Evolutionary conservation across 2,113 vertebrate species (phyloP).

Genomic region (Lipotes vexillifer): DNA sequence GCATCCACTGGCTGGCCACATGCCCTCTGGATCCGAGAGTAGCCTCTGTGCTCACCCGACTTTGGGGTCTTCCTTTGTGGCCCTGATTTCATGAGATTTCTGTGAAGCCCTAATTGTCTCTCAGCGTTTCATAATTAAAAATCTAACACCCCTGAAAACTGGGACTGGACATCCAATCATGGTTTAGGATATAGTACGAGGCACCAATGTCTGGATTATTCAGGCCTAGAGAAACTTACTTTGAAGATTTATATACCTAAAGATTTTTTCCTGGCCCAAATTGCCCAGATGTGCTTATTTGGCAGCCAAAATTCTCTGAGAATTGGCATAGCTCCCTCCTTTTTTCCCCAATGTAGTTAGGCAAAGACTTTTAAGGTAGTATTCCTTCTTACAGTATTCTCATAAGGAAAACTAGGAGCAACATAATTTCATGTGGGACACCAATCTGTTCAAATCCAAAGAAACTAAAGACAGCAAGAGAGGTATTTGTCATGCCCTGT

Average conservation of each 20-base stretch:
- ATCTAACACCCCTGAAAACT: conserved; percentile 18
- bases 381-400: background rate
- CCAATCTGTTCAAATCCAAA: background rate
- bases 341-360: background rate
- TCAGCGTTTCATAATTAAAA: conserved; percentile 2
- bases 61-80: conserved; percentile 15
- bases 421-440: background rate
- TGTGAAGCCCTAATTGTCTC: background rate
- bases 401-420: background rate
- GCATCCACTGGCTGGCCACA: background rate
- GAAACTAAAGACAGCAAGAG: background rate
- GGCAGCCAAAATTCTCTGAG: conserved; percentile 7
- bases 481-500: background rate
- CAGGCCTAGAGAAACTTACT: background rate
- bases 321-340: conserved; percentile 1
- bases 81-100: background rate
- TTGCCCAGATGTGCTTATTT: conserved; percentile 35
- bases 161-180: background rate
- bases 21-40: background rate
- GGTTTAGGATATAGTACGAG: background rate
- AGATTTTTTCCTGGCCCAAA: background rate
- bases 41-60: background rate
- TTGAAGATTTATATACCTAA: background rate
- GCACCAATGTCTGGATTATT: background rate
- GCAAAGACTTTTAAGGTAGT: conserved; percentile 16